Evolutionary conservation across 2,888 invertebrate genomes (phyloP), one percentile per base, ranked within the genome.

Genomic region (Drosophila melanosoma): DNA sequence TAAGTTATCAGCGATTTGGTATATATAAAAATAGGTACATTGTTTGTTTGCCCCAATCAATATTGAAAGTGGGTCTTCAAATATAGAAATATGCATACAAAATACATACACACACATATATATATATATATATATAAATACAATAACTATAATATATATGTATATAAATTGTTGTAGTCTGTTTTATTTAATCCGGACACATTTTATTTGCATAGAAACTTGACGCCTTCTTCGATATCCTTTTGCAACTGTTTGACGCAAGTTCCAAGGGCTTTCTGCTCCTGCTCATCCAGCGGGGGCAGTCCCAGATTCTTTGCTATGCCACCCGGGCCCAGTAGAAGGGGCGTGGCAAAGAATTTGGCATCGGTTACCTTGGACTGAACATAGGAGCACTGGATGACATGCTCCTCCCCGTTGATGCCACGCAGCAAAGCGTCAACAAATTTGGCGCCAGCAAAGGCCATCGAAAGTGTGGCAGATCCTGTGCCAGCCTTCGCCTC

Each of bases 391-490:
- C 98, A 98, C 93, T 99, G 98, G 15, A 98, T 32, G 94, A 98
- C 95, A 91, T 97, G 96, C 61, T 95, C 92, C 90, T 98, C 97
- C 0, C 83, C 81, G 7, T 89, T 95, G 93, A 99, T 94, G 15
- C 96, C 99, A 62, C 95, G 95, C 65, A 99, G 95, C 54, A 99
- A 94, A 1, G 98, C 95, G 90, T 95, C 94, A 33, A 97, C 95
- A 93, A 99, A 98, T 62, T 97, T 94, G 1, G 98, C 98, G 62
- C 97, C 99, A 8, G 99, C 98, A 93, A 95, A 98, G 1, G 99
- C 99, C 99, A 99, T 99, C 3, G 98, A 98, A 10, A 99, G 95
- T 2, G 99, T 99, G 29, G 99, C 99, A 0, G 98, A 98, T 40
- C 99, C 99, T 20, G 97, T 96, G 70, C 99, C 99, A 36, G 98